These are phyloP conservation scores for Alentia gelatinosa DNA, from an alignment of 2,888 invertebrate species.

Conservation along the genomic window DNA sequence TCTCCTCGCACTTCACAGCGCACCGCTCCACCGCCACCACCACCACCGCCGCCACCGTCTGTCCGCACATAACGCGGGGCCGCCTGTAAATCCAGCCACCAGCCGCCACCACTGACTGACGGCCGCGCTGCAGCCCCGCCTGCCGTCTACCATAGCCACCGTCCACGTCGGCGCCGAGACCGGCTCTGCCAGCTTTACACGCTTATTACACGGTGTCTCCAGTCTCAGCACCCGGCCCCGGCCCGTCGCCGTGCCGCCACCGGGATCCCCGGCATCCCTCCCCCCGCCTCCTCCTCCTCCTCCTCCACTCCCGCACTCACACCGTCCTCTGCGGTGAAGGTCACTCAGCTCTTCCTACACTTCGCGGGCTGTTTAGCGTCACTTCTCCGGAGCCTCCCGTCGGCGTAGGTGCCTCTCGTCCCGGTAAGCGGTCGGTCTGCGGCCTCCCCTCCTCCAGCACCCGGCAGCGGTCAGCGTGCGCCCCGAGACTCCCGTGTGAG, in stretches of 20 bases:
- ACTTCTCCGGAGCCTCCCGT: too few relatives aligned
- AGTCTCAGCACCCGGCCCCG: neutral
- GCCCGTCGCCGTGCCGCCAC: neutral
- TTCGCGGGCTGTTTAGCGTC: neutral
- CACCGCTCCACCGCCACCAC: neutral
- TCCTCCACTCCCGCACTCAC: neutral
- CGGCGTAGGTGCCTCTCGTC: neutral
- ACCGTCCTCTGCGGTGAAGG: neutral
- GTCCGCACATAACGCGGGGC: too few relatives aligned
- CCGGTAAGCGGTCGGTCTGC: too few relatives aligned
- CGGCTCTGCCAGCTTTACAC: neutral
- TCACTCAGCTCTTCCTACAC: neutral
- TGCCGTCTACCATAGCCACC: neutral
- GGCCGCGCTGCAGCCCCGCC: neutral
- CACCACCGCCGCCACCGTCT: too few relatives aligned
- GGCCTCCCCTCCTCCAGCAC: neutral
- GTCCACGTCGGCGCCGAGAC: neutral
- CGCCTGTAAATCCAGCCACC: neutral
- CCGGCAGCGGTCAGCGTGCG: neutral
- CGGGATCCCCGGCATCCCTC: neutral
- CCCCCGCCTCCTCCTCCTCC: neutral
- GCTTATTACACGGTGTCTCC: neutral
- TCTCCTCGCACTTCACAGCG: neutral
- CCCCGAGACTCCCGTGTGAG: neutral
- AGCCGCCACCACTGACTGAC: neutral